Base-by-base conservation (phyloP, 2,888 invertebrate genomes). In the Macropis europaea region DNA sequence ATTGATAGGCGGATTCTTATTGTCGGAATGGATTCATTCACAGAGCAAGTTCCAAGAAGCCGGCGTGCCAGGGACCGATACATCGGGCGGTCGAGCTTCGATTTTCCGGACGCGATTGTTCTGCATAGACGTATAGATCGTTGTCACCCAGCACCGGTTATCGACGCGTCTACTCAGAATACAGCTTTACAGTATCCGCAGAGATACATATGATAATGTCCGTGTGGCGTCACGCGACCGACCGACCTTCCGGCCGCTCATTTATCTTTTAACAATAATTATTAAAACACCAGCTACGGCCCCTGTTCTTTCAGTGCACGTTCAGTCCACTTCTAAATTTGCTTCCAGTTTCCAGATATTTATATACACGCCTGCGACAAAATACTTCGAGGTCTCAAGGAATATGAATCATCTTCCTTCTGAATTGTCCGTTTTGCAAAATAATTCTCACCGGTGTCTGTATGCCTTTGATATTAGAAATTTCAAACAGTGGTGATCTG, bases 1-100 rank as follows among this genome's bases (percentile, higher is more conserved):
- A 61, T 72, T 52, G 64, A 73, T 54, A 30, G 32, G 7, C 6
- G 22, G 36, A 32, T 50, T 54, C 48, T 59, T 64, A 30, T 24
- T 19, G 54, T 34, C 7, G 22, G 61, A 48, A 40, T 26, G 61
- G 67, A 64, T 63, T 77, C 76, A 79, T 77, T 79, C 77, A 76
- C 62, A 73, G 72, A 69, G n/a, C 64, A 54, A n/a, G 34, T 56
- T 63, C 43, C 38, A 40, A 47, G 60, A 53, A 71, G 32, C 34
- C 40, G 56, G 66, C 45, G 38, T 19, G 42, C 50, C 60, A 67
- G 45, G 42, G 28, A 43, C 57, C 15, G 17, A 53, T 47, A 43
- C 52, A 77, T 77, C 66, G 77, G 77, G 22, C 78, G 66, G 17
- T 42, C 32, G 36, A 42, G 43, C 34, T 76, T 60, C 62, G 79